phyloP scores from a whole-genome alignment of 2,113 vertebrate species.

The Cyanoderma ruficeps region DNA sequence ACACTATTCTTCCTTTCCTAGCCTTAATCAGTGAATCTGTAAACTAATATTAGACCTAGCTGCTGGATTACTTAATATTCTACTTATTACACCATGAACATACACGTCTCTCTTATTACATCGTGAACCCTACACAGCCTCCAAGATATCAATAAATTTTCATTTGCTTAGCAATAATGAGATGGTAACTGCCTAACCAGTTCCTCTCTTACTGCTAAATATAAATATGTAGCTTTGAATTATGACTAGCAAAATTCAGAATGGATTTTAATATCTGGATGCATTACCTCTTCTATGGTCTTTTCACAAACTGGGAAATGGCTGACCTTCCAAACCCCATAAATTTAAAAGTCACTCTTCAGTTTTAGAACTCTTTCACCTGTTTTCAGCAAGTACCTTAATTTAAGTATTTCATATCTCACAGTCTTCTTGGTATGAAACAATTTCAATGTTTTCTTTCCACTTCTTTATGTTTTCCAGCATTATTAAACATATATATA shows the following conservation, averaged over 20 bases:
- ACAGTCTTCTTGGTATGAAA: neutral
- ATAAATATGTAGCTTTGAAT: neutral
- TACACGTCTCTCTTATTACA: neutral
- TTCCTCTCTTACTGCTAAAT: neutral
- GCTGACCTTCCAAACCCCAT: neutral
- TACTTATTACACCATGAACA: neutral
- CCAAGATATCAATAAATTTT: neutral
- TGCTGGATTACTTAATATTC: conserved; percentile 8
- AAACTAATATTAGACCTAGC: conserved; percentile 36
- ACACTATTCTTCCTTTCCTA: conserved; percentile 32
- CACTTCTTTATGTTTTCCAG: neutral
- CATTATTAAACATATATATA: neutral
- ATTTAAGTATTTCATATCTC: neutral
- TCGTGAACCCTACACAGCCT: neutral
- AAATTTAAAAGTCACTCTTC: neutral
- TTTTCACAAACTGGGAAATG: neutral
- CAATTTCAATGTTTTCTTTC: neutral
- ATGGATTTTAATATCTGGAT: neutral
- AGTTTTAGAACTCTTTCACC: neutral
- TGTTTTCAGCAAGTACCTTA: neutral
- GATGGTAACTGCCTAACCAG: neutral
- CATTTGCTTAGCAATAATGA: neutral
- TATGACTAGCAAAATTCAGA: neutral
- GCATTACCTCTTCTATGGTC: neutral
- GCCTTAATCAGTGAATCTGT: conserved; percentile 44